Percentiles rank a stretch among this genome's conserved stretches.
These are phyloP conservation scores for Drosophila kanekoi DNA, from an alignment of 2,888 invertebrate species.

Conservation along the genomic window DNA sequence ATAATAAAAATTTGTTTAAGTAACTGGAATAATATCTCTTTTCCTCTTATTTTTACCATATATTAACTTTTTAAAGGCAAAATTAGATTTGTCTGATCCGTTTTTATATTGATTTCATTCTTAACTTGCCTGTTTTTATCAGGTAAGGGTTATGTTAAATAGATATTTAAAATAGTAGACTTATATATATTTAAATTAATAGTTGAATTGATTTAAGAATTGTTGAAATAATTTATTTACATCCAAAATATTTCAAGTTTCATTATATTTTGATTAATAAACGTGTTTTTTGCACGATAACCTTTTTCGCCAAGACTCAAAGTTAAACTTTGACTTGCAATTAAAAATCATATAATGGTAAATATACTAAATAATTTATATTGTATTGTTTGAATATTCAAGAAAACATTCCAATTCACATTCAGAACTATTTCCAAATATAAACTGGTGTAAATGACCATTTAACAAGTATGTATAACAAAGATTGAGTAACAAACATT, in stretches of 20 bases:
- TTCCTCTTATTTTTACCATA: no score
- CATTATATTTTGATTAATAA: conserved; percentile 20
- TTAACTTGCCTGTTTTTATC: background rate
- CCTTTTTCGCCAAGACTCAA: background rate
- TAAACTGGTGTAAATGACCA: background rate
- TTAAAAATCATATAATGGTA: background rate
- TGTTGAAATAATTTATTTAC: conserved; percentile 3
- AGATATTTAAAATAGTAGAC: conserved; percentile 2
- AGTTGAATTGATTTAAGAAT: background rate
- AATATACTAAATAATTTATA: background rate
- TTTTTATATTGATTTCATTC: background rate
- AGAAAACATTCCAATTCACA: background rate
- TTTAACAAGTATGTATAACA: conserved; percentile 7
- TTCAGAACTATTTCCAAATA: background rate
- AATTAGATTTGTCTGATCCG: background rate
- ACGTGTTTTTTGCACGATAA: background rate
- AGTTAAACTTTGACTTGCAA: conserved; percentile 1
- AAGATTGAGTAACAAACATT: conserved; percentile 13
- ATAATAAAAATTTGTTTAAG: no score
- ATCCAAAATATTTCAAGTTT: background rate
- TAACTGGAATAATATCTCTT: no score
- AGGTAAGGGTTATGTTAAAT: conserved; percentile 3
- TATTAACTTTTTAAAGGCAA: no score
- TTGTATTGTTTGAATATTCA: conserved; percentile 14
- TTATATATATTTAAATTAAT: background rate